Percentiles rank a stretch among this genome's conserved stretches.
These are phyloP conservation scores for Noctuana brunneofusca DNA, from an alignment of 2,888 invertebrate genomes.

Conservation along the genomic window DNA sequence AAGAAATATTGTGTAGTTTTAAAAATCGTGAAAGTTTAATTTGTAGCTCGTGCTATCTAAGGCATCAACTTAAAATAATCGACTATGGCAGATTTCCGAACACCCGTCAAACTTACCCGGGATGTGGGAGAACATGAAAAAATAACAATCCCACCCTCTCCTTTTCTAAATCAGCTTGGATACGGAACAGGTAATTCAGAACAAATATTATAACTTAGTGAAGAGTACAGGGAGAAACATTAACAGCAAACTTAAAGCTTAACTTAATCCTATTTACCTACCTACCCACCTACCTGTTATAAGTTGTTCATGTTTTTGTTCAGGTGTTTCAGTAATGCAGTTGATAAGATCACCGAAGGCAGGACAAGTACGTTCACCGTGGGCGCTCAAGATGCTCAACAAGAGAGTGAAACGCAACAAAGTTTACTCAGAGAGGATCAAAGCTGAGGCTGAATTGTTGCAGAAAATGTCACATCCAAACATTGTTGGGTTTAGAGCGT, in stretches of 20 bases:
- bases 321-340: constrained; percentile 90
- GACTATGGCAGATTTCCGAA: constrained; percentile 57
- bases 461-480: constrained; percentile 89
- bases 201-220: not conserved
- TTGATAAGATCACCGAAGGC: constrained; percentile 87
- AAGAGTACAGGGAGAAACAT: not conserved
- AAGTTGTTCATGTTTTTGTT: not conserved
- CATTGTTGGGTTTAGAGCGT: constrained; percentile 89
- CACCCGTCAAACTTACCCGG: constrained; percentile 67
- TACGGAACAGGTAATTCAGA: constrained; percentile 86
- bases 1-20: not conserved
- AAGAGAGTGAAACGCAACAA: constrained; percentile 71
- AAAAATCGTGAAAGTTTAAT: not conserved
- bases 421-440: constrained; percentile 82
- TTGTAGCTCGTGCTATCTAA: not conserved
- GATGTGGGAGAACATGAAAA: constrained; percentile 50
- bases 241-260: not conserved
- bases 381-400: constrained; percentile 91
- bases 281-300: not conserved
- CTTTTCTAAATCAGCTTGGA: constrained; percentile 87
- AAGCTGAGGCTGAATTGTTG: constrained; percentile 88
- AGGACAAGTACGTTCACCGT: constrained; percentile 89
- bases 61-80: not conserved
- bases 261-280: not conserved
- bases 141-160: constrained; percentile 87